These are phyloP conservation scores for Petrophora chlorosata DNA, from an alignment of 2,888 invertebrate species.

Conservation along the genomic window DNA sequence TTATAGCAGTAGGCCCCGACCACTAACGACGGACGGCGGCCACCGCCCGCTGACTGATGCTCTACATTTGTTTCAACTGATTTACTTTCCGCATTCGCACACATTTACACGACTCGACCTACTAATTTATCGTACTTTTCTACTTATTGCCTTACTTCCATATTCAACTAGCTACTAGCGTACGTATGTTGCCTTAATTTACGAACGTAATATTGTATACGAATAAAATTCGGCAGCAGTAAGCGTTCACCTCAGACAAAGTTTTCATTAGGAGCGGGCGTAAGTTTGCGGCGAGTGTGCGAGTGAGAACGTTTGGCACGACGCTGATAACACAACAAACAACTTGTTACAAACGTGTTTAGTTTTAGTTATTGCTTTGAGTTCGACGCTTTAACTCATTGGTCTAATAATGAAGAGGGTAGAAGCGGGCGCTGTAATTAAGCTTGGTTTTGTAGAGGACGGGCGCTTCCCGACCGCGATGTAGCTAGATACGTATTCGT, in stretches of 20 bases:
- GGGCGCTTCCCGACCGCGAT: slow-evolving; percentile 31
- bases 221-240: slow-evolving; percentile 59
- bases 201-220: slow-evolving; percentile 37
- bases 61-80: slow-evolving; percentile 80
- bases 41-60: slow-evolving; percentile 71
- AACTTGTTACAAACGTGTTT: slow-evolving; percentile 84
- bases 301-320: slow-evolving; percentile 76
- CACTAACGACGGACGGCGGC: slow-evolving; percentile 72
- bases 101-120: slow-evolving; percentile 58
- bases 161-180: slow-evolving; percentile 12
- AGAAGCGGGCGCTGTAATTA: slow-evolving; percentile 64
- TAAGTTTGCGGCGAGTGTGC: slow-evolving; percentile 77
- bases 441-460: slow-evolving; percentile 56
- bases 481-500: slow-evolving; percentile 12
- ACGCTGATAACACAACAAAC: slow-evolving; percentile 82
- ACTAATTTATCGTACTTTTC: slow-evolving; percentile 51
- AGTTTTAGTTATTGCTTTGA: slow-evolving; percentile 82
- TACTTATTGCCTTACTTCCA: slow-evolving; percentile 42
- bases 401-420: slow-evolving; percentile 77
- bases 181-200: slow-evolving; percentile 23
- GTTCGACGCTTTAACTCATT: slow-evolving; percentile 81
- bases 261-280: slow-evolving; percentile 76
- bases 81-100: slow-evolving; percentile 70
- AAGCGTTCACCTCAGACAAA: slow-evolving; percentile 67
- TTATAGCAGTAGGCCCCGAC: slow-evolving; percentile 72